Evolutionary conservation across 2,888 invertebrate species (phyloP), one percentile per base, ranked within the genome.

Genomic region (Andrena camellia): DNA sequence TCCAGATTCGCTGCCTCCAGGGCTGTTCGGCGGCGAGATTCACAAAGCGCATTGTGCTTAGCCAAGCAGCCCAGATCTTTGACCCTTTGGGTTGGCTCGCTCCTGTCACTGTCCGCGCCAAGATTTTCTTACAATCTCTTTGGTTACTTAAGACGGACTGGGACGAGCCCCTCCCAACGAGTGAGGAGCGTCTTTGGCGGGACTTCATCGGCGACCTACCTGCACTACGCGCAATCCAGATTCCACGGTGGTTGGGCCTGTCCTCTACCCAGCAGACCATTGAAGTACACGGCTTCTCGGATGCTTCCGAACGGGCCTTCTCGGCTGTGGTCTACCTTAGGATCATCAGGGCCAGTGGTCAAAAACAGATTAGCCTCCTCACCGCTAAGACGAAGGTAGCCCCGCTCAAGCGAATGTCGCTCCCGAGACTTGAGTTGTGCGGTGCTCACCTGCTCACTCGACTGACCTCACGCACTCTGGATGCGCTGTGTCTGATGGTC

Each of bases 221-320:
- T 0, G 13, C 35, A 0, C 52, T 85, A 1, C 7, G 63, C 0
- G n/a, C n/a, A 0, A 17, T 87, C 0, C 26, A 20, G 17, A 72
- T 87, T 0, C 84, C 87, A 0, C 71, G 83, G 1, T 87, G 85
- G 85, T n/a, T 84, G 0, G 26, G 60, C 0, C 0, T 48, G 10
- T 8, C 62, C 7, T 50, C 60, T 23, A 17, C 0, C 1, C 2
- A 13, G 10, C 1, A 17, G 0, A 2, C 1, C 0, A 57, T 84
- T 0, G 75, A 86, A 63, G 23, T 86, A 0, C 86, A 86, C 33
- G 84, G 82, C 0, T 88, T 85, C 64, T 81, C 84, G n/a, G 86
- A 86, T 42, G 86, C 84, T 0, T 86, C 84, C 2, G 81, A 84
- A 13, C 31, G 78, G 1, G 35, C 35, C 0, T 35, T 35, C 10